Evolutionary conservation across 92 coral and sea anemone genomes (phyloP).

Genomic region (Galaxea fascicularis): DNA sequence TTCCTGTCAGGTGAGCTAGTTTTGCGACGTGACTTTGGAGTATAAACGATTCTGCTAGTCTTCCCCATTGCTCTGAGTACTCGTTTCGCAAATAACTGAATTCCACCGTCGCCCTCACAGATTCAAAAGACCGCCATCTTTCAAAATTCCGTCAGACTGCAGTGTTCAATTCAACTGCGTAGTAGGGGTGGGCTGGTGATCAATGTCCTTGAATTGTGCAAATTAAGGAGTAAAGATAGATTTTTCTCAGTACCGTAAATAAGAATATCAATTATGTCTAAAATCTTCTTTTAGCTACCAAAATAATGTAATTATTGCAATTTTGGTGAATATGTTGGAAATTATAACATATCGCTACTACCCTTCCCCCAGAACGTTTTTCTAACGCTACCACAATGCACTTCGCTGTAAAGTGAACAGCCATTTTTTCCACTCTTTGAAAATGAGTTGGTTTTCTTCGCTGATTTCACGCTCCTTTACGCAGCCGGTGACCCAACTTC

Average conservation of each 20-base stretch:
- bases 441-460: conserved; percentile 38
- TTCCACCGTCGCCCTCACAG: not conserved
- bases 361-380: conserved; percentile 5
- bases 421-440: not conserved
- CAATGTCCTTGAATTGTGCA: too few relatives aligned
- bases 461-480: conserved; percentile 18
- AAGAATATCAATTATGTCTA: not conserved
- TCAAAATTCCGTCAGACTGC: not conserved
- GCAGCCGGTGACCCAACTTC: conserved; percentile 3
- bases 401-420: not conserved
- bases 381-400: conserved; percentile 27
- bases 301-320: too few relatives aligned
- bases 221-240: too few relatives aligned
- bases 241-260: not conserved
- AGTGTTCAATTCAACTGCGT: too few relatives aligned
- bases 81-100: too few relatives aligned
- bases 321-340: too few relatives aligned
- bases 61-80: conserved; percentile 13
- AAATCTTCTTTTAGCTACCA: too few relatives aligned
- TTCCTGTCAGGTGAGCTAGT: conserved; percentile 11
- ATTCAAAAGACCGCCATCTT: conserved; percentile 21
- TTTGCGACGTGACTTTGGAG: conserved; percentile 58
- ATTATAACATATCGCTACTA: not conserved
- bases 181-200: too few relatives aligned
- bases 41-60: conserved; percentile 38